Evolutionary conservation across 2,888 invertebrate species (phyloP), one percentile per base, ranked within the genome.

Genomic region (Polymixis lichenea): DNA sequence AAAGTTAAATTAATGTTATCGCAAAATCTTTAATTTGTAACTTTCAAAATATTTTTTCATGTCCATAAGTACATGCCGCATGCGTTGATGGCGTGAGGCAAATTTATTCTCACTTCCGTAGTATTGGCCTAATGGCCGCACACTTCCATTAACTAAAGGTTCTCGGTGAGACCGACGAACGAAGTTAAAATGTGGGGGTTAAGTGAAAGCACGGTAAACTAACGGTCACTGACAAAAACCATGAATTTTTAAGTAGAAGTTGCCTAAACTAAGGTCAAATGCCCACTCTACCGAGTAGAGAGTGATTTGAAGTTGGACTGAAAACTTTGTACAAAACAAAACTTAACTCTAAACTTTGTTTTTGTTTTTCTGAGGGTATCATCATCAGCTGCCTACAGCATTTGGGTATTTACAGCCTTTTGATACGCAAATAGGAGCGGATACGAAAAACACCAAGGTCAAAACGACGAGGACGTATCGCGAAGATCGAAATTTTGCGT

Each of bases 401-500:
- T 74, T 69, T 32, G 11, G 46, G 69, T 71, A 78, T 80, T 75
- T 43, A 69, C 71, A 76, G 51, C n/a, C 68, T 77, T 75, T 80
- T 79, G 71, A 84, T 82, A 86, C 84, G 61, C 77, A 81, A 83
- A 85, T 83, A 88, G 86, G 82, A 88, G 71, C 75, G 71, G 77
- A 88, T 86, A 87, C 85, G 67, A 89, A 90, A 89, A 87, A 88
- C 85, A 87, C 82, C 90, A 93, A 93, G 93, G 92, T 83, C 89
- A 86, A 72, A 74, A 70, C 83, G 70, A 81, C 84, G 25, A 83
- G 85, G 87, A 86, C 85, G 82, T 87, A 89, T 85, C 83, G 89
- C 86, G 75, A 88, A 90, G 90, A 92, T 93, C 92, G 91, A 93
- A 93, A 91, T 88, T 87, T 93, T 90, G 95, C 95, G 95, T 95